Percentiles rank a stretch among this genome's conserved stretches.
These are phyloP conservation scores for Anoura caudifer DNA, from an alignment of 2,113 vertebrate species.

Conservation along the genomic window DNA sequence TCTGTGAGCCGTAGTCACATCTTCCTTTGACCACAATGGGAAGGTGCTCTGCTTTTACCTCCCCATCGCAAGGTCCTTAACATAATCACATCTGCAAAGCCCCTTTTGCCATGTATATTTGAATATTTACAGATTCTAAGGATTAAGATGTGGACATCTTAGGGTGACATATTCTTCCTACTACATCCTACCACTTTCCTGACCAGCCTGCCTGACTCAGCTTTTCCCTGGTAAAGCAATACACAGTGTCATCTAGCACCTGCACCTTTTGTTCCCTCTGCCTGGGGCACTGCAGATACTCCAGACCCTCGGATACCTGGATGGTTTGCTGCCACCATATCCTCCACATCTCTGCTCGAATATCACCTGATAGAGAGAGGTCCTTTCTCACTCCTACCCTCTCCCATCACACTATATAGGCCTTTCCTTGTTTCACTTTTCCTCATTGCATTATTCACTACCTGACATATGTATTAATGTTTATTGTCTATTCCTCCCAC, in stretches of 20 bases:
- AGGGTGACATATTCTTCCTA: background rate
- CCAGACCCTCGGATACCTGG: background rate
- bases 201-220: background rate
- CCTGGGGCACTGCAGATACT: background rate
- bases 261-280: background rate
- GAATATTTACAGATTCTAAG: background rate
- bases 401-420: background rate
- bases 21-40: background rate
- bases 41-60: background rate
- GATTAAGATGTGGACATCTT: background rate
- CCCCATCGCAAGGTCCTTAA: background rate
- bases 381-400: background rate
- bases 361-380: background rate
- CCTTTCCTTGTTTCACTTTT: background rate
- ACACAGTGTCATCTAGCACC: background rate
- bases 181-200: background rate
- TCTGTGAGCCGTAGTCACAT: background rate
- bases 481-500: background rate
- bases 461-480: background rate
- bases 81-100: background rate
- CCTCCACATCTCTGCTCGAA: background rate
- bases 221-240: background rate
- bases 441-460: background rate
- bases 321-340: background rate
- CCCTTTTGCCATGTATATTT: background rate